phyloP scores from a whole-genome alignment of 2,113 vertebrate genomes.

The Misgurnus anguillicaudatus region DNA sequence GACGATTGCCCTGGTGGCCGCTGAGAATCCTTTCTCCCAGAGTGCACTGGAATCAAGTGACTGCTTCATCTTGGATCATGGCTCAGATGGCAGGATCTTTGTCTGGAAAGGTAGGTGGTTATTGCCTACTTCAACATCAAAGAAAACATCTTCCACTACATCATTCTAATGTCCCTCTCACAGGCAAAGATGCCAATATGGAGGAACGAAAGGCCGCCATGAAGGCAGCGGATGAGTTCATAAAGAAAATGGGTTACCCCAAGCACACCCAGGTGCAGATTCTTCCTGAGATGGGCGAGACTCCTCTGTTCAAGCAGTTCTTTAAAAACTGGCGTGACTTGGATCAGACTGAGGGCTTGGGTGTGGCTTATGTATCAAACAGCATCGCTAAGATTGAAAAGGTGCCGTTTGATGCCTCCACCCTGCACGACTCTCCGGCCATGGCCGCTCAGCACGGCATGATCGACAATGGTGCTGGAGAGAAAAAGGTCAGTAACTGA shows the following conservation, averaged over 20 bases:
- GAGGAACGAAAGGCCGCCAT: constrained; percentile 92
- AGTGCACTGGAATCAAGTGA: constrained; percentile 85
- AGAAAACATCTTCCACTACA: not conserved
- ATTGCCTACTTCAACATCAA: not conserved
- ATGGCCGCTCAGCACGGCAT: constrained; percentile 98
- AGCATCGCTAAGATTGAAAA: constrained; percentile 90
- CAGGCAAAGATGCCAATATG: constrained; percentile 87
- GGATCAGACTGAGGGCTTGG: constrained; percentile 89
- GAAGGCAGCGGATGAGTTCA: constrained; percentile 91
- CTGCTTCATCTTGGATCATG: constrained; percentile 96
- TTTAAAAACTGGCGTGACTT: constrained; percentile 96
- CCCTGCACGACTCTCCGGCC: constrained; percentile 84
- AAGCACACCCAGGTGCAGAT: constrained; percentile 93
- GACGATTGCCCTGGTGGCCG: constrained; percentile 87
- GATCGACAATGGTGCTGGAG: constrained; percentile 89
- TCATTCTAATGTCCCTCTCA: not conserved
- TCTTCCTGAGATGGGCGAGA: constrained; percentile 92
- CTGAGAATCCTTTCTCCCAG: constrained; percentile 95
- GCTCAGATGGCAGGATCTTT: constrained; percentile 91
- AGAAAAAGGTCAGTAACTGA: constrained; percentile 78
- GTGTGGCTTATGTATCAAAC: constrained; percentile 86
- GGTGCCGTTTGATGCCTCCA: constrained; percentile 86
- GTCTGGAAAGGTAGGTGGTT: constrained; percentile 93
- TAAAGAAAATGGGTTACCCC: constrained; percentile 93
- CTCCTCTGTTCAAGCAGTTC: constrained; percentile 97